Percentiles rank a stretch among this genome's conserved stretches.
phyloP scores from a whole-genome alignment of 2,113 vertebrate species.

The Nothoprocta pentlandii region DNA sequence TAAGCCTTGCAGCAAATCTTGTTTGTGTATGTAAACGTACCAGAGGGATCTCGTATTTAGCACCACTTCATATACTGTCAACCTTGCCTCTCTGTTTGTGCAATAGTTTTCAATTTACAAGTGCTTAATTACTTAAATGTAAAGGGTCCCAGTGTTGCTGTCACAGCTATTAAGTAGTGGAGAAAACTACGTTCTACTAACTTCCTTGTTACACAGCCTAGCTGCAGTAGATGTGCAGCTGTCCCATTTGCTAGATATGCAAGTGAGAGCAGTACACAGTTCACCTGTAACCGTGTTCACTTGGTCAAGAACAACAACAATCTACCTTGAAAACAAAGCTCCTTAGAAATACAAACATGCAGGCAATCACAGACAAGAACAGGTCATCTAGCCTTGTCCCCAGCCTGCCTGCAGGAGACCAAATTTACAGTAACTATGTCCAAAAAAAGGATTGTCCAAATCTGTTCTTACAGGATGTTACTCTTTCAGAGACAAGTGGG shows the following conservation, averaged over 20 bases:
- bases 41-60: slow-evolving; percentile 79
- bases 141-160: not conserved
- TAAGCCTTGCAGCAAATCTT: slow-evolving; percentile 75
- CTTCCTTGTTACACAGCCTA: not conserved
- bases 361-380: not conserved
- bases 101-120: slow-evolving; percentile 69
- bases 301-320: not conserved
- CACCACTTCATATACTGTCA: slow-evolving; percentile 72
- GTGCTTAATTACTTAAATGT: slow-evolving; percentile 62
- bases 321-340: slow-evolving; percentile 1
- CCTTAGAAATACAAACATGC: not conserved
- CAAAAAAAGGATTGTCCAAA: not conserved
- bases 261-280: not conserved
- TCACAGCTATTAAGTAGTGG: not conserved
- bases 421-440: not conserved
- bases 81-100: slow-evolving; percentile 50
- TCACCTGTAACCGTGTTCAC: not conserved
- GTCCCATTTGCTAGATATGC: not conserved
- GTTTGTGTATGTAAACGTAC: slow-evolving; percentile 76
- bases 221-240: not conserved
- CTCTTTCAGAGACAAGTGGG: not conserved
- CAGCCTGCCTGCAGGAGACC: not conserved
- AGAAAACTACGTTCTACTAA: not conserved
- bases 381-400: not conserved
- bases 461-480: not conserved